Evolutionary conservation across 2,797 vertebrate species (phyloP).

Genomic region (Syngnathus rostellatus): DNA sequence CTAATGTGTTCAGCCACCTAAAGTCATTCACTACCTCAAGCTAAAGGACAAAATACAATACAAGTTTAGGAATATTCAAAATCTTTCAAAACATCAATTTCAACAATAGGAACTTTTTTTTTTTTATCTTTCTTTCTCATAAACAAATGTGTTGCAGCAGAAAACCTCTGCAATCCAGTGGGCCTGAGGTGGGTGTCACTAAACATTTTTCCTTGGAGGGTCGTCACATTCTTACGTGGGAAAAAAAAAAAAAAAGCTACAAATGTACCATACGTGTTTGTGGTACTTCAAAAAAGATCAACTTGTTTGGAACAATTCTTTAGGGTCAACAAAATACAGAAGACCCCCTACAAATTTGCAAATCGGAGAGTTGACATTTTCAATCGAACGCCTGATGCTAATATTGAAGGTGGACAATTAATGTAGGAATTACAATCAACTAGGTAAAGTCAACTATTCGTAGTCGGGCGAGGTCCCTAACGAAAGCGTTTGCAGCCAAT

Average conservation of each 20-base stretch:
- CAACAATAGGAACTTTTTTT: constrained; percentile 40
- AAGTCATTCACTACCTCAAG: constrained; percentile 71
- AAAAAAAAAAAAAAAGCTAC: constrained; percentile 40
- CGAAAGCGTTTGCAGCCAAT: neutral
- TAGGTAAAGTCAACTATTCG: neutral
- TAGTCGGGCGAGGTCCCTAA: neutral
- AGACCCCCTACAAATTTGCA: neutral
- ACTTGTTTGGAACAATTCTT: constrained; percentile 51
- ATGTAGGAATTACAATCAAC: neutral
- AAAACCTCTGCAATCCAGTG: constrained; percentile 53
- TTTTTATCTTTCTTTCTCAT: constrained; percentile 19
- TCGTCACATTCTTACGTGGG: constrained; percentile 67
- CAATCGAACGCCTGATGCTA: neutral
- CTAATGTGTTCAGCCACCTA: constrained; percentile 66
- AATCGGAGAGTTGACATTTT: neutral
- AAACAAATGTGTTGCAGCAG: constrained; percentile 51
- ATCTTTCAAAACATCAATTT: constrained; percentile 62
- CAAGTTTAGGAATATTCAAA: constrained; percentile 52
- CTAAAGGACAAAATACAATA: constrained; percentile 73
- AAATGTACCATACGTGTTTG: constrained; percentile 26
- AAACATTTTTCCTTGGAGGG: constrained; percentile 44
- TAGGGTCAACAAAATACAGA: constrained; percentile 44
- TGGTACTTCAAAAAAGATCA: constrained; percentile 62
- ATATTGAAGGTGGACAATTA: neutral
- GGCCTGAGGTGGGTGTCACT: constrained; percentile 60